These are phyloP conservation scores for Rhinichthys klamathensis DNA, from an alignment of 2,113 vertebrate species.

Conservation along the genomic window DNA sequence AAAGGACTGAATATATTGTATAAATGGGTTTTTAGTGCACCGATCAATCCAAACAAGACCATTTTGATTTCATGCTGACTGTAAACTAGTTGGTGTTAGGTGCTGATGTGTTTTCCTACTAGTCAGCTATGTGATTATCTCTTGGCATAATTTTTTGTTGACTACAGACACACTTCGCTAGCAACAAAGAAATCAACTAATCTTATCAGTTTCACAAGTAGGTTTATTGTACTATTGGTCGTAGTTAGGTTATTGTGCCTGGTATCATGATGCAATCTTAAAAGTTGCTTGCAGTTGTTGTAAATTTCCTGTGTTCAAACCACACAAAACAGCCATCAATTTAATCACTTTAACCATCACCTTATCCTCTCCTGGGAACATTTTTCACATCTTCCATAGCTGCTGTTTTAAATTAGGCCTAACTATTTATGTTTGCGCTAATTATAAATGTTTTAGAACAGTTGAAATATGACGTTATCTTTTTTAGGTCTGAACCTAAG, in stretches of 20 bases:
- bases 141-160: neutral
- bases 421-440: neutral
- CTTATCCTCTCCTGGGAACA: neutral
- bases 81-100: neutral
- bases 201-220: neutral
- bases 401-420: neutral
- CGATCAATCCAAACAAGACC: neutral
- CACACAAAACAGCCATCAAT: neutral
- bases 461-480: neutral
- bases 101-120: neutral
- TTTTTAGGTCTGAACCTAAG: neutral
- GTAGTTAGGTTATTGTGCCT: neutral
- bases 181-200: neutral
- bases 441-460: neutral
- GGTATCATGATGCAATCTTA: neutral
- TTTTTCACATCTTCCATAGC: neutral
- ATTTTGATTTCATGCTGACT: slow-evolving; percentile 6
- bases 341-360: neutral
- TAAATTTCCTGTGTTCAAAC: slow-evolving; percentile 17
- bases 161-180: neutral
- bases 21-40: neutral
- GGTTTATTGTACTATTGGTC: neutral
- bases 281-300: neutral
- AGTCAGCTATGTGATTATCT: neutral
- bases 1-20: neutral